These are phyloP conservation scores for Terebella lapidaria DNA, from an alignment of 2,888 invertebrate species.

Conservation along the genomic window DNA sequence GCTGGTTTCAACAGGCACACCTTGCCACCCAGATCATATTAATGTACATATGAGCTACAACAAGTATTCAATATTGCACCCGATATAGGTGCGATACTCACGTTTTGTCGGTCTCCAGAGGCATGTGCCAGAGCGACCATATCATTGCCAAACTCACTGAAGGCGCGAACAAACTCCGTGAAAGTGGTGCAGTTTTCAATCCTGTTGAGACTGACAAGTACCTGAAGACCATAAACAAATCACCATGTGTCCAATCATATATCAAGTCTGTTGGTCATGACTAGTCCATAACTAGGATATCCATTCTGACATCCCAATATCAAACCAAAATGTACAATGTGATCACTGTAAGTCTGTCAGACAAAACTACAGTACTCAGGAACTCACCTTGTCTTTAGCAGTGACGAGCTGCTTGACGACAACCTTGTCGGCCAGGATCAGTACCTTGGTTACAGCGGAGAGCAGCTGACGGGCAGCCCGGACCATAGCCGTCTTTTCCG, in stretches of 20 bases:
- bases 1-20: neutral
- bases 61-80: too few relatives aligned
- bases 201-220: constrained; percentile 52
- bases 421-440: constrained; percentile 93
- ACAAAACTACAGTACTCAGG: too few relatives aligned
- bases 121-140: constrained; percentile 97
- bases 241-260: constrained; percentile 1
- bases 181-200: constrained; percentile 56
- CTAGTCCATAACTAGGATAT: too few relatives aligned
- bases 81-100: constrained; percentile 30
- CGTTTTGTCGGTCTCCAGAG: constrained; percentile 77
- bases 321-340: too few relatives aligned
- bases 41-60: too few relatives aligned
- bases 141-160: constrained; percentile 95
- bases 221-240: constrained; percentile 38
- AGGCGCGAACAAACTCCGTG: constrained; percentile 96
- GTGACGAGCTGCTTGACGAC: constrained; percentile 92
- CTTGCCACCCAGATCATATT: too few relatives aligned
- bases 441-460: constrained; percentile 89
- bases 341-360: too few relatives aligned
- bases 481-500: constrained; percentile 62
- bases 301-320: too few relatives aligned
- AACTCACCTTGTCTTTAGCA: constrained; percentile 84
- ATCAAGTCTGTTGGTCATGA: too few relatives aligned
- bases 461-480: constrained; percentile 88